Conservation (phyloP, 2,113 vertebrate species). For the Caracal caracal region DNA sequence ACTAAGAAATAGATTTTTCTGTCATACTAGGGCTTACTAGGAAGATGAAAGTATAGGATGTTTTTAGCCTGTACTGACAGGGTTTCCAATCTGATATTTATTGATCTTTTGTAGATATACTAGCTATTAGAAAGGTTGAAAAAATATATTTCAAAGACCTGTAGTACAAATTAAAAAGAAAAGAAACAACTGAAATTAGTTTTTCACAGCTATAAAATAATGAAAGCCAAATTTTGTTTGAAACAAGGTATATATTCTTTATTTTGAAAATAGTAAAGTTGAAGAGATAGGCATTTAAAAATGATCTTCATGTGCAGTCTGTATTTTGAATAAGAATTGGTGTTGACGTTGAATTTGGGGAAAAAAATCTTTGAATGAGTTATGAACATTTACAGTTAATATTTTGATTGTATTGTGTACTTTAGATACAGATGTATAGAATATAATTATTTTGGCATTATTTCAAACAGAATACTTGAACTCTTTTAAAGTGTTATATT, state of each 20-base stretch:
- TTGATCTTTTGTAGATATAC: not conserved
- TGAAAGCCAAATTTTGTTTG: not conserved
- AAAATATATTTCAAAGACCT: slow-evolving; percentile 49
- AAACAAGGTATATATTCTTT: not conserved
- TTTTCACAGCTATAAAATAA: not conserved
- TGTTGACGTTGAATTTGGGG: not conserved
- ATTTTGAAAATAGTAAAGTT: slow-evolving; percentile 16
- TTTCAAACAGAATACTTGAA: slow-evolving; percentile 34
- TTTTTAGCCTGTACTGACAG: slow-evolving; percentile 52
- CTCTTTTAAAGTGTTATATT: slow-evolving; percentile 41
- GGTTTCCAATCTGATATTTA: slow-evolving; percentile 30
- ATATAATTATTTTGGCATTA: not conserved
- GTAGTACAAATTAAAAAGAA: not conserved
- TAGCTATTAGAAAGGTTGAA: not conserved
- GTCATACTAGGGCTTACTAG: not conserved
- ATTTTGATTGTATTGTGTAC: not conserved
- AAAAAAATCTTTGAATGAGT: not conserved
- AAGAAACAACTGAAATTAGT: slow-evolving; percentile 10
- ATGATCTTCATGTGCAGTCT: not conserved
- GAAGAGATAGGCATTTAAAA: not conserved
- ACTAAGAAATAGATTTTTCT: slow-evolving; percentile 66
- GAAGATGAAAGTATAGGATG: slow-evolving; percentile 44
- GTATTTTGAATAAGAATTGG: not conserved
- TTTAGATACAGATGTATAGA: not conserved
- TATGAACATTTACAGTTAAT: not conserved